Evolutionary conservation across 2,888 invertebrate genomes (phyloP), one percentile per base, ranked within the genome.

Genomic region (Ptycholaimellus sp.): DNA sequence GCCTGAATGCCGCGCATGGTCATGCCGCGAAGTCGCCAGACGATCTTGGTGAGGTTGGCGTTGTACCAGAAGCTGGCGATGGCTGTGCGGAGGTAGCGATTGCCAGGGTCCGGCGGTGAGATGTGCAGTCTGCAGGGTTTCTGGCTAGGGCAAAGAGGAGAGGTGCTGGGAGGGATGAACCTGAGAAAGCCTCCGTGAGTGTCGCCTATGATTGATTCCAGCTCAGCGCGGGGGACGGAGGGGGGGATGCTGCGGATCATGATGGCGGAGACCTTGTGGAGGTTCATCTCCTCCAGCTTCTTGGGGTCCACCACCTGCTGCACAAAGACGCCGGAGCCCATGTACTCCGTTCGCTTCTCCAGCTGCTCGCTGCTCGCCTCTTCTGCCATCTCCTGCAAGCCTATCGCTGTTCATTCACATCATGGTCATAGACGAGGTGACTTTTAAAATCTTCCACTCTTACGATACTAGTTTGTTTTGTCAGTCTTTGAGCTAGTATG

Each of bases 151-250:
- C 13, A 9, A 25, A 25, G 25, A 25, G 13, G 13, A 6, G 6
- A 25, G 6, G 7, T 25, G 13, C n/a, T n/a, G n/a, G n/a, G n/a
- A n/a, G n/a, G n/a, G n/a, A n/a, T n/a, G 6, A 25, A 25, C 6
- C 35, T 25, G 14, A 39, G 25, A 28, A 38, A 42, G n/a, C 40
- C 42, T 3, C 40, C 42, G 36, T 42, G 42, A 5, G 30, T 31
- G 13, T 33, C 11, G 19, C 7, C 17, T 22, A 36, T 39, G 11
- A 38, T 13, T 11, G 31, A 14, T 21, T 42, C 40, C 35, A 42
- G 17, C 20, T 42, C 42, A 20, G 20, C 11, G 3, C 38, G 30
- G 2, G 35, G 30, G 20, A 33, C 35, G 17, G n/a, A 32, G 16
- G 42, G 42, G 2, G 37, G 30, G 6, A 42, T 5, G 35, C 41